Evolutionary conservation across 2,797 vertebrate genomes (phyloP).

Genomic region (Sternotherus odoratus): DNA sequence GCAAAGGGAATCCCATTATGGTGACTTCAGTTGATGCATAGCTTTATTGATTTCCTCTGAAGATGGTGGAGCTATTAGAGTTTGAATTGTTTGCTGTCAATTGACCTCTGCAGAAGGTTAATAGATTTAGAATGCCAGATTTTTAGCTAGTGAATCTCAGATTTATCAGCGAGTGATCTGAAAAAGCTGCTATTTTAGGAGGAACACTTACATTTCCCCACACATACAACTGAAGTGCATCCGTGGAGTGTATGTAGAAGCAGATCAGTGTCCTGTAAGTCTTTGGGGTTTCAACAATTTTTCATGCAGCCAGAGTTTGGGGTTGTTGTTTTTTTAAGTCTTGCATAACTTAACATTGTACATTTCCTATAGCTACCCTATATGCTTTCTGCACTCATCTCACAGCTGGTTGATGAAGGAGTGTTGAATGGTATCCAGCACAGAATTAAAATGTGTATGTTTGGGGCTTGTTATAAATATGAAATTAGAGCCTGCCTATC

Average conservation of each 20-base stretch:
- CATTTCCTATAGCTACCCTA: neutral
- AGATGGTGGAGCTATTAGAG: neutral
- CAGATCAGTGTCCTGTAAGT: slow-evolving; percentile 29
- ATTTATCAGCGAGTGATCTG: slow-evolving; percentile 61
- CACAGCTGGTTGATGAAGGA: slow-evolving; percentile 55
- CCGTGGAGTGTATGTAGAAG: slow-evolving; percentile 50
- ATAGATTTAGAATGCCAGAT: slow-evolving; percentile 59
- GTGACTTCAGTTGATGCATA: slow-evolving; percentile 20
- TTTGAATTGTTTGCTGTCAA: slow-evolving; percentile 32
- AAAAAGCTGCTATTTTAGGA: slow-evolving; percentile 65
- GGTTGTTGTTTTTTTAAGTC: neutral
- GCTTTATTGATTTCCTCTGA: slow-evolving; percentile 49
- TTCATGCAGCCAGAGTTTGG: slow-evolving; percentile 19
- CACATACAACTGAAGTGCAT: too few relatives aligned
- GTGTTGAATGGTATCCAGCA: slow-evolving; percentile 49
- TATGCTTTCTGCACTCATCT: slow-evolving; percentile 5
- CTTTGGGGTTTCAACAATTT: slow-evolving; percentile 57
- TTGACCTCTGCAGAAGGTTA: slow-evolving; percentile 64
- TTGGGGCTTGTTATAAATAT: slow-evolving; percentile 17
- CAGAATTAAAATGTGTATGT: slow-evolving; percentile 51
- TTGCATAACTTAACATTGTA: neutral
- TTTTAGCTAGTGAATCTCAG: slow-evolving; percentile 57
- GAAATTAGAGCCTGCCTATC: slow-evolving; percentile 24
- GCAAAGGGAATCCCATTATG: slow-evolving; percentile 45
- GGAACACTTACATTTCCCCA: neutral